Evolutionary conservation across 1,140 invertebrate species (phyloP).

Genomic region (Augochlora pura): DNA sequence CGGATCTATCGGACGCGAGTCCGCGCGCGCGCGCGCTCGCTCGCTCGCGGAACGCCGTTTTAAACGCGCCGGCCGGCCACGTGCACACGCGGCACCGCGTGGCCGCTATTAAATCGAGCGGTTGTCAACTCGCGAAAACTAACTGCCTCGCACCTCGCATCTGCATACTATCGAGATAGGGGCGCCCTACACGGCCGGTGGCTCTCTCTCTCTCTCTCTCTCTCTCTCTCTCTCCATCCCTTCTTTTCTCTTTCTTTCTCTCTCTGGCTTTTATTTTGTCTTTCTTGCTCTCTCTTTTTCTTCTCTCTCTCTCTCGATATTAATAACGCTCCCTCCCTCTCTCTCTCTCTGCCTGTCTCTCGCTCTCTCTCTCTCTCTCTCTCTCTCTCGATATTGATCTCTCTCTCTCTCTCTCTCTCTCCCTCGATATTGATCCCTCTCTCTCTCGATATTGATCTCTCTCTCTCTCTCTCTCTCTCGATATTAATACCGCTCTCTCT

Average conservation of each 20-base stretch:
- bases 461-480: constrained; percentile 12
- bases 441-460: too few relatives aligned
- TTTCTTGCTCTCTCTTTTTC: constrained; percentile 16
- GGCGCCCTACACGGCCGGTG: constrained; percentile 41
- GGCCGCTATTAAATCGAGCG: constrained; percentile 64
- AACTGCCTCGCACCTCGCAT: constrained; percentile 68
- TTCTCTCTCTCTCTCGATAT: constrained; percentile 23
- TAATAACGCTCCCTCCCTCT: constrained; percentile 15
- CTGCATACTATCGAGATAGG: constrained; percentile 71
- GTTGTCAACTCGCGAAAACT: constrained; percentile 70
- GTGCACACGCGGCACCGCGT: constrained; percentile 33
- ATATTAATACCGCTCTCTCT: too few relatives aligned
- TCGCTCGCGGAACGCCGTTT: constrained; percentile 19
- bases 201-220: constrained; percentile 15
- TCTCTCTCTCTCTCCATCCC: constrained; percentile 14
- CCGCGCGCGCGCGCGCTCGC: too few relatives aligned
- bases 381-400: constrained; percentile 1
- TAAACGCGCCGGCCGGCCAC: constrained; percentile 4
- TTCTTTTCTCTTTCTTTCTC: constrained; percentile 11
- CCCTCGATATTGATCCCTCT: too few relatives aligned
- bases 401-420: constrained; percentile 19
- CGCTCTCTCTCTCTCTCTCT: constrained; percentile 21
- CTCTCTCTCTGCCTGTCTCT: constrained; percentile 17
- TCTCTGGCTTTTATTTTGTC: too few relatives aligned
- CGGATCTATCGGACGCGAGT: constrained; percentile 66